Conservation (phyloP, 2,888 invertebrate genomes). For the Amaurobius ferox region DNA sequence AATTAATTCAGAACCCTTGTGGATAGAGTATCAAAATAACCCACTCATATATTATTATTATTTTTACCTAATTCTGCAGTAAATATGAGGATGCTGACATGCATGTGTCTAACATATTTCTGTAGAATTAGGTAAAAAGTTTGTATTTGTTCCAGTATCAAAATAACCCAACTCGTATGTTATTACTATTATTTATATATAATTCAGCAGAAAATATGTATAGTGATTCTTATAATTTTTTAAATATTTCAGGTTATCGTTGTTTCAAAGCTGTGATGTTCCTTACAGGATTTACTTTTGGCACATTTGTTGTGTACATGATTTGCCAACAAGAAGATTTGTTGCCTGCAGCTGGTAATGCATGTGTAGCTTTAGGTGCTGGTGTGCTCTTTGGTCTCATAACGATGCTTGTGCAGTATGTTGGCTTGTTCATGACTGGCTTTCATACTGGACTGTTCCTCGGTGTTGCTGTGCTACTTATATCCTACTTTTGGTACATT, state of each 20-base stretch:
- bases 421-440: slow-evolving; percentile 88
- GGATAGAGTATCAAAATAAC: no score
- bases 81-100: no score
- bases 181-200: background rate
- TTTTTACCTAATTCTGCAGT: no score
- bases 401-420: slow-evolving; percentile 89
- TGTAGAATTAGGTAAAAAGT: no score
- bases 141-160: no score
- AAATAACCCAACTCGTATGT: no score
- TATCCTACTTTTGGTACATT: slow-evolving; percentile 74
- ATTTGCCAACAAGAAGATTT: slow-evolving; percentile 74
- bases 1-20: no score
- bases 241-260: slow-evolving; percentile 87
- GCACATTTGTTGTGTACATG: slow-evolving; percentile 87
- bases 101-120: no score
- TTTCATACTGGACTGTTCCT: slow-evolving; percentile 84
- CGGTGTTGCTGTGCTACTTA: slow-evolving; percentile 76
- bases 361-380: slow-evolving; percentile 85
- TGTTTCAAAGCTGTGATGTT: slow-evolving; percentile 93
- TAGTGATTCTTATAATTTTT: slow-evolving; percentile 23
- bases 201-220: background rate
- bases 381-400: slow-evolving; percentile 87
- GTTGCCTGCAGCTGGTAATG: slow-evolving; percentile 76
- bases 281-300: slow-evolving; percentile 90
- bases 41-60: no score